Evolutionary conservation across 2,113 vertebrate genomes (phyloP).

Genomic region (human (Homo sapiens)): DNA sequence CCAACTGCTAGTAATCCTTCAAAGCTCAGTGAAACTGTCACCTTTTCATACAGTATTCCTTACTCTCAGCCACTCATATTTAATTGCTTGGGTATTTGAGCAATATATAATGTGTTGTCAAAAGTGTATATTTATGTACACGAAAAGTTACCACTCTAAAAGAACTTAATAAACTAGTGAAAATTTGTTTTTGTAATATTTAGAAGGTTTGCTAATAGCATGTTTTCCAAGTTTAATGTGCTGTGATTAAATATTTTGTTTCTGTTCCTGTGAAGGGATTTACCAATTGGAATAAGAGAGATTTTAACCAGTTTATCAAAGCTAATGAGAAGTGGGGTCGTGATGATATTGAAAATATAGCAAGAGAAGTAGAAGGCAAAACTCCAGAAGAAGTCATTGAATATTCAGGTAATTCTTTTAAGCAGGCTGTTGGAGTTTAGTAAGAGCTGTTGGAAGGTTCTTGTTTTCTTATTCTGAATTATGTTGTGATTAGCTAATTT

Average conservation of each 20-base stretch:
- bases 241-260: constrained; percentile 41
- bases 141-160: not conserved
- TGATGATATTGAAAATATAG: constrained; percentile 99
- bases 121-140: not conserved
- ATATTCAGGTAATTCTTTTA: constrained; percentile 93
- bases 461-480: not conserved
- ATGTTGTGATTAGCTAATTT: constrained; percentile 17
- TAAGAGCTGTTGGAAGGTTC: not conserved
- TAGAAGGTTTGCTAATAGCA: not conserved
- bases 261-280: constrained; percentile 89
- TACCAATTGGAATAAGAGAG: constrained; percentile 99
- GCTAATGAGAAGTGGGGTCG: constrained; percentile 99
- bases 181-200: not conserved
- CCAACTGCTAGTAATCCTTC: not conserved
- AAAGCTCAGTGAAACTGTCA: not conserved
- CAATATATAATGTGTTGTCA: not conserved
- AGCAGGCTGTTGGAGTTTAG: not conserved
- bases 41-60: not conserved
- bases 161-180: not conserved
- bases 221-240: not conserved
- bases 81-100: not conserved
- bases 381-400: constrained; percentile 99
- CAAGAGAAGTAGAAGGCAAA: constrained; percentile 98
- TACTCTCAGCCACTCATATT: not conserved
- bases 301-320: constrained; percentile 99